phyloP scores from a whole-genome alignment of 64 coral and sea anemone genomes.

The Montipora foliosa region DNA sequence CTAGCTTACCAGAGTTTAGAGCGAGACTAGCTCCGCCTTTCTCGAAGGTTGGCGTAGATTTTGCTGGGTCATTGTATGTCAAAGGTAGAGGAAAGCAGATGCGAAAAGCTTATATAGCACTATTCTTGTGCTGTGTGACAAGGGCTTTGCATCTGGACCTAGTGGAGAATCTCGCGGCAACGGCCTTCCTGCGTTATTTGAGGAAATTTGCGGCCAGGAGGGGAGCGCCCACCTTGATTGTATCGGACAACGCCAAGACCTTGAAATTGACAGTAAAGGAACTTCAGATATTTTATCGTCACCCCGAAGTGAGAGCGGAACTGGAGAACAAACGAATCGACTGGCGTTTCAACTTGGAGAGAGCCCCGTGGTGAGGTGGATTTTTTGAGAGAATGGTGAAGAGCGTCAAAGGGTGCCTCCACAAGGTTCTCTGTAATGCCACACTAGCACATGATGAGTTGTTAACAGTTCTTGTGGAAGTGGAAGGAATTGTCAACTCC shows the following conservation, averaged over 20 bases:
- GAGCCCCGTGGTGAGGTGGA: neutral
- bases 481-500: too few species aligned
- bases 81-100: neutral
- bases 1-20: conserved; percentile 42
- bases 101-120: neutral
- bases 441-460: neutral
- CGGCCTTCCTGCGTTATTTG: neutral
- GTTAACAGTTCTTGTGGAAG: neutral
- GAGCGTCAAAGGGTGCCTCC: neutral
- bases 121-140: neutral
- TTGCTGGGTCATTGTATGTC: neutral
- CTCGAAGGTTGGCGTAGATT: conserved; percentile 39
- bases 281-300: neutral
- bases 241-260: neutral
- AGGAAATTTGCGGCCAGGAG: neutral
- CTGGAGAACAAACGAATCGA: too few species aligned
- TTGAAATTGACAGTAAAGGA: neutral
- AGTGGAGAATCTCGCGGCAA: neutral
- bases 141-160: neutral
- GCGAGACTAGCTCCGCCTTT: conserved; percentile 19
- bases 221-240: neutral
- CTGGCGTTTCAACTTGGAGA: neutral
- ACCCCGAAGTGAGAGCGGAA: neutral
- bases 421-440: neutral
- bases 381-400: neutral